Base-by-base conservation (phyloP, 2,888 invertebrate genomes). In the Agrochola lota region DNA sequence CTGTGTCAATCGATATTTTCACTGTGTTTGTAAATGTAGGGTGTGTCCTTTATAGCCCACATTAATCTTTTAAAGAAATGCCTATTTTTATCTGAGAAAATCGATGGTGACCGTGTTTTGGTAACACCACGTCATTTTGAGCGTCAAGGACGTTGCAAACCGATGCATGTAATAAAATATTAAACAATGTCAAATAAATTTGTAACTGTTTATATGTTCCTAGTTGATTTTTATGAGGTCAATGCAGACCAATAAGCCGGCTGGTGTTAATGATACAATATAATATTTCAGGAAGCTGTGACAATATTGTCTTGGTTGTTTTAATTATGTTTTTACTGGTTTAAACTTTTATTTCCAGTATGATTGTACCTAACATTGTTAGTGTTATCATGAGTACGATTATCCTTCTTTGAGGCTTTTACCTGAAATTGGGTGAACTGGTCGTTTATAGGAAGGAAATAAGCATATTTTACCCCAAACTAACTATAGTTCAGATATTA, bases 131-230 rank as follows among this genome's bases (percentile, higher is more conserved):
- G 66, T 72, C 59, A 80, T 73, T 70, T 59, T 49, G 23, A 60
- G 40, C 43, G 70, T 26, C 59, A 71, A 77, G 60, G 64, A 64
- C 62, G 46, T 79, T 69, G 35, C 26, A 57, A 68, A 76, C 52
- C 15, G 26, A 46, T 77, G 77, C 59, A 68, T 71, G 20, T 49
- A 67, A n/a, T 63, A 72, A 79, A 78, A 83, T 75, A 81, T 78
- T 71, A 59, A 74, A 84, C 85, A 86, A 87, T 86, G 84, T 84
- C 85, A 86, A 86, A 86, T 86, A n/a, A 70, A 86, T 86, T 84
- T 78, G 72, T 67, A 59, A 46, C 71, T 30, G 17, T 78, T 80
- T 72, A 63, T 64, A 35, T 71, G 71, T 75, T 79, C 12, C 52
- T 60, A 64, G 72, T 86, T 69, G 72, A 66, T 77, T 85, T 80